Evolutionary conservation across 2,113 vertebrate genomes (phyloP), one percentile per base, ranked within the genome.

Genomic region (Mus spicilegus): DNA sequence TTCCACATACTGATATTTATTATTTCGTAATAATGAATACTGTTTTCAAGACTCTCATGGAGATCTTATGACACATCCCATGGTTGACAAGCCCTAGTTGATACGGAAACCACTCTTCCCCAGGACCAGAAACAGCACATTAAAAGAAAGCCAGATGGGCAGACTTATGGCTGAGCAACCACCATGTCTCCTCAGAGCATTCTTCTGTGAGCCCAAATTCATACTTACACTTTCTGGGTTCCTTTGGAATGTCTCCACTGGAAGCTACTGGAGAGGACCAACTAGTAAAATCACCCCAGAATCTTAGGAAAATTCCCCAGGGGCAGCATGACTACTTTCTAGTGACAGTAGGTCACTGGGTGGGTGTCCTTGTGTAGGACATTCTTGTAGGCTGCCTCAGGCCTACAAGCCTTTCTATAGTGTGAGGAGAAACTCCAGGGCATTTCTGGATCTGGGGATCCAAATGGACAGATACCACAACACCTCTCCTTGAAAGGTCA

Each of bases 251-350:
- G 76, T 1, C 51, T 30, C 42, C 51, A 12, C 49, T 30, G 14
- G 49, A 86, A 94, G 89, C 75, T 73, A 13, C 28, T 86, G 96
- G 20, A 93, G 85, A 94, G 11, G 63, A 20, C 51, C 20, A 69
- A 90, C 14, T 20, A 14, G 16, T 4, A 49, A 90, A 49, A 90
- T 65, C 85, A 73, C 2, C 73, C 51, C 56, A 0, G 0, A 91
- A 81, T 10, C 63, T 65, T 56, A 63, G 84, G 90, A 93, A n/a
- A 73, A 33, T 19, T 22, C 1, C 89, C 67, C 3, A 7, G 87
- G 51, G 46, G 36, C 19, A 30, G 28, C 16, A 7, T 26, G 28
- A 33, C 30, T 63, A 0, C 10, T 72, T 69, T 54, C 70, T 5
- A 24, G 39, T 36, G 82, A 19, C 20, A 10, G 17, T 42, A 42